phyloP scores from a whole-genome alignment of 2,888 invertebrate species.

The Hylaea fasciaria region DNA sequence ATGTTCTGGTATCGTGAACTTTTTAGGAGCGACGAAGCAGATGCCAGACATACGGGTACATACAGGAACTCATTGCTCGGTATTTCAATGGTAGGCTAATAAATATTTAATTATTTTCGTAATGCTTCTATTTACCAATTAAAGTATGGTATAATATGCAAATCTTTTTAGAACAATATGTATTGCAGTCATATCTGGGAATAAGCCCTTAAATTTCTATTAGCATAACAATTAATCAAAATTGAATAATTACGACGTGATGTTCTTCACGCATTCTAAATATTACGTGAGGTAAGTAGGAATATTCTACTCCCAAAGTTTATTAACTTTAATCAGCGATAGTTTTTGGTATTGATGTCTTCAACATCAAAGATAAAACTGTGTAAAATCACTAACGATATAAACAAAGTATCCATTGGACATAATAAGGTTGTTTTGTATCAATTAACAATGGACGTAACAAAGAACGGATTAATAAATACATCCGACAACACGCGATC shows the following conservation, averaged over 20 bases:
- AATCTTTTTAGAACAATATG: too few species aligned
- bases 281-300: neutral
- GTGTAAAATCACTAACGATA: neutral
- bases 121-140: too few species aligned
- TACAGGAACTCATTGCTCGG: slow-evolving; percentile 12
- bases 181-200: too few species aligned
- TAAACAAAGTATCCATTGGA: slow-evolving; percentile 14
- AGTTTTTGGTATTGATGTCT: slow-evolving; percentile 1
- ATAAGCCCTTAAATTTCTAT: too few species aligned
- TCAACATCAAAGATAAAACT: slow-evolving; percentile 13
- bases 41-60: slow-evolving; percentile 21
- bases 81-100: slow-evolving; percentile 8
- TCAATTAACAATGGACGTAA: slow-evolving; percentile 12
- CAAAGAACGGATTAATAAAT: slow-evolving; percentile 18
- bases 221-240: too few species aligned
- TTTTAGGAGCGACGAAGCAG: slow-evolving; percentile 23
- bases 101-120: slow-evolving; percentile 12
- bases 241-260: too few species aligned
- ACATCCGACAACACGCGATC: slow-evolving; percentile 21
- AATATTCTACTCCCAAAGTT: too few species aligned
- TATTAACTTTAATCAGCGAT: too few species aligned
- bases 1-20: slow-evolving; percentile 26
- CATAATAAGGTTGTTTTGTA: slow-evolving; percentile 12
- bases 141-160: too few species aligned
- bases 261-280: too few species aligned